A percentile compares a stretch with the other conserved stretches of the same genome.
These are phyloP conservation scores for Blera fallax DNA, from an alignment of 2,888 invertebrate species.

Conservation along the genomic window DNA sequence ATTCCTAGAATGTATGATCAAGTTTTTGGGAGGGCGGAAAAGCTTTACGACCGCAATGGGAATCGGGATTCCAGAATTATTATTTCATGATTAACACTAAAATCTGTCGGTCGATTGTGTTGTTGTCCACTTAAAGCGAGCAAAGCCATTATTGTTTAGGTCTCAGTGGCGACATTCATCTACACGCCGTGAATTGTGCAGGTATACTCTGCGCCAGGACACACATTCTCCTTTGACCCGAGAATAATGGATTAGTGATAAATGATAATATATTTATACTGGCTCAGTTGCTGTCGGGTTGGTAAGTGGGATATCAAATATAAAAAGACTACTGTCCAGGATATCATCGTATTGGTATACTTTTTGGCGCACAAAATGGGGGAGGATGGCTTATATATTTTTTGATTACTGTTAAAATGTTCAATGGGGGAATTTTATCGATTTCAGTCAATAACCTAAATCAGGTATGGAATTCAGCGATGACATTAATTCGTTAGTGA, in stretches of 20 bases:
- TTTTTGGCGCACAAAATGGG: neutral
- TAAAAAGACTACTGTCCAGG: conserved; percentile 25
- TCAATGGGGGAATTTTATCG: conserved; percentile 1
- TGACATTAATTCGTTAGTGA: neutral
- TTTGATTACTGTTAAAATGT: conserved; percentile 23
- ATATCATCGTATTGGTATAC: conserved; percentile 19
- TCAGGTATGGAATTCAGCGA: neutral
- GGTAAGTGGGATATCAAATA: conserved; percentile 49
- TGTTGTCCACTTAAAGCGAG: conserved; percentile 48
- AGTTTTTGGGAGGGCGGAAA: conserved; percentile 17
- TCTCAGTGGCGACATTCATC: conserved; percentile 40
- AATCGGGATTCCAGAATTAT: conserved; percentile 56
- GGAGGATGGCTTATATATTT: neutral
- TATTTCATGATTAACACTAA: conserved; percentile 65
- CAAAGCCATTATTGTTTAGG: conserved; percentile 40
- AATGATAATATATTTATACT: conserved; percentile 59
- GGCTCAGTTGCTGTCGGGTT: conserved; percentile 24
- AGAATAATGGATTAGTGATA: conserved; percentile 55
- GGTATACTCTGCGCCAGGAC: neutral
- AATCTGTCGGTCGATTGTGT: conserved; percentile 53
- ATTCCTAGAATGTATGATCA: conserved; percentile 38
- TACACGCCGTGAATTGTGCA: conserved; percentile 2
- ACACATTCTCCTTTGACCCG: conserved; percentile 23
- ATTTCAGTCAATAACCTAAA: neutral
- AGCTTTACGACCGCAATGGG: conserved; percentile 59